A percentile compares a stretch with the other conserved stretches of the same genome.
Evolutionary conservation across 1,140 invertebrate genomes (phyloP).

Genomic region (Diabrotica virgifera): DNA sequence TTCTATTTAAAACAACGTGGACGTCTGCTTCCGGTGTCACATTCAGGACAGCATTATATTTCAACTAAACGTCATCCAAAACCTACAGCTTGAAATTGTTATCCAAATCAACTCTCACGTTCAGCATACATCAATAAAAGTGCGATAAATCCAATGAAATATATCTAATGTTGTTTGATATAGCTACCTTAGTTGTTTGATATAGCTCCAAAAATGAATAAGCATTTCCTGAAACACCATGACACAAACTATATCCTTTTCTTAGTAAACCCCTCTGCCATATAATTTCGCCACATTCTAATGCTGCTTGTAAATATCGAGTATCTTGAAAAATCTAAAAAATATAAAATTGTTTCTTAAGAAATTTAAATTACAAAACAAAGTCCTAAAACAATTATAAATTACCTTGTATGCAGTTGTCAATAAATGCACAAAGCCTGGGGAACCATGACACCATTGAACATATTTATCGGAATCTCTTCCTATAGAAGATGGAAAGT

Average conservation of each 20-base stretch:
- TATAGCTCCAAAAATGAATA: slow-evolving; percentile 83
- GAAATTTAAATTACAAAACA: slow-evolving; percentile 1
- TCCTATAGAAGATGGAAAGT: slow-evolving; percentile 80
- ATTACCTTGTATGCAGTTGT: slow-evolving; percentile 71
- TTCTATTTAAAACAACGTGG: no score
- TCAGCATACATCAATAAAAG: no score
- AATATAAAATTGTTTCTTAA: slow-evolving; percentile 12
- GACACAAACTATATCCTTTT: slow-evolving; percentile 91
- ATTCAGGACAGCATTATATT: no score
- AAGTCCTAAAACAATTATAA: background rate
- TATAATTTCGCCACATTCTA: slow-evolving; percentile 71
- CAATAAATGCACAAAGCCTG: slow-evolving; percentile 79
- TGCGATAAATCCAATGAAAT: no score
- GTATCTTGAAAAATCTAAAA: slow-evolving; percentile 67
- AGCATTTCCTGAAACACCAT: slow-evolving; percentile 89
- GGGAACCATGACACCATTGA: slow-evolving; percentile 95
- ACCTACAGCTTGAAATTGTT: no score
- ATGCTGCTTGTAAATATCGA: slow-evolving; percentile 71
- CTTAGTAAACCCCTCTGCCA: slow-evolving; percentile 83
- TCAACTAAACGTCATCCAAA: no score
- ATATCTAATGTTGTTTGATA: no score
- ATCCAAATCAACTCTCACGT: no score
- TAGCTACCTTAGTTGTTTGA: slow-evolving; percentile 70
- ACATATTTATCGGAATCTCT: slow-evolving; percentile 73
- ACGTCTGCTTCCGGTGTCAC: no score